Conservation (phyloP, 2,797 vertebrate genomes). For the Melanotaenia maccullochi region DNA sequence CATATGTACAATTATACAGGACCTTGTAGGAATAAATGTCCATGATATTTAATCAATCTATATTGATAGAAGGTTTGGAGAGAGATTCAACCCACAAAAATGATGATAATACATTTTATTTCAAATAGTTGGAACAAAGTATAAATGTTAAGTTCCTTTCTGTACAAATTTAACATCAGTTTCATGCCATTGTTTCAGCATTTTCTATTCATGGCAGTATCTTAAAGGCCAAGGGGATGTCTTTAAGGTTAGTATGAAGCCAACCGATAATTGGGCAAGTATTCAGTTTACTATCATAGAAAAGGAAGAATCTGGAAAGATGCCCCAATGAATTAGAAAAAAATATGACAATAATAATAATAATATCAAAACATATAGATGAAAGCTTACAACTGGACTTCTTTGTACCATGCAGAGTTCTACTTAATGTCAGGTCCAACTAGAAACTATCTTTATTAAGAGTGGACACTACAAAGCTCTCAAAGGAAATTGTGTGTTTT, state of each 20-base stretch:
- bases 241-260: too few species aligned
- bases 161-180: background rate
- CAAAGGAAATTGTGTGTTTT: conserved; percentile 58
- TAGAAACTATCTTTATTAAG: conserved; percentile 17
- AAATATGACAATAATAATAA: too few species aligned
- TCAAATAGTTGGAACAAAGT: background rate
- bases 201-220: background rate
- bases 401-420: background rate
- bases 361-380: background rate
- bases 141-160: background rate
- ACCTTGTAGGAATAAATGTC: too few species aligned
- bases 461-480: conserved; percentile 51
- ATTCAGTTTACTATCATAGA: too few species aligned
- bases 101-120: background rate
- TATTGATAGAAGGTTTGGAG: background rate
- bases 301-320: background rate
- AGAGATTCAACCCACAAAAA: background rate
- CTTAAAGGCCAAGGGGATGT: background rate
- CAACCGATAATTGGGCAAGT: too few species aligned
- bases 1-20: too few species aligned
- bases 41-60: too few species aligned
- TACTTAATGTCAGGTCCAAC: conserved; percentile 5
- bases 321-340: background rate
- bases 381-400: conserved; percentile 1
- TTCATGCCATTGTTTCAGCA: too few species aligned